Evolutionary conservation across 2,888 invertebrate genomes (phyloP).

Genomic region (Dynastes tityus): DNA sequence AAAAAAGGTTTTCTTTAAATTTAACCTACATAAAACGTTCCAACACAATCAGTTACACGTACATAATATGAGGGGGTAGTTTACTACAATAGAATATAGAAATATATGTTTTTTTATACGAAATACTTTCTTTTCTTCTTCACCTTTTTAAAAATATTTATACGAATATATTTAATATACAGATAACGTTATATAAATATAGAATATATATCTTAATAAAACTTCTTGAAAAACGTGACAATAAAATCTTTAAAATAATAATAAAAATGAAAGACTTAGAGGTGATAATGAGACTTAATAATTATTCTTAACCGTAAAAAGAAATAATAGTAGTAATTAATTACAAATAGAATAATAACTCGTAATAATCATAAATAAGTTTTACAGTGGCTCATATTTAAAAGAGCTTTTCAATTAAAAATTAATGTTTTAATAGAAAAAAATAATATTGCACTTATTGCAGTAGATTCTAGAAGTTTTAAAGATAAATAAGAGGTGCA

Average conservation of each 20-base stretch:
- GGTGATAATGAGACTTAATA: conserved; percentile 52
- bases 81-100: conserved; percentile 18
- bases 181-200: conserved; percentile 32
- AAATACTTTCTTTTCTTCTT: conserved; percentile 39
- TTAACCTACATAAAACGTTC: neutral
- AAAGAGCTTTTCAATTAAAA: neutral
- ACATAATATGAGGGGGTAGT: conserved; percentile 4
- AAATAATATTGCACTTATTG: no score
- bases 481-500: no score
- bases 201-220: conserved; percentile 27
- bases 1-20: neutral
- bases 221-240: conserved; percentile 42
- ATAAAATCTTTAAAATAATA: conserved; percentile 49
- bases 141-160: conserved; percentile 11
- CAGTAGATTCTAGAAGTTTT: no score
- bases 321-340: conserved; percentile 29
- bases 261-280: conserved; percentile 52
- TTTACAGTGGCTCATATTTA: neutral
- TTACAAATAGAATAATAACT: conserved; percentile 7
- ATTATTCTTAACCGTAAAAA: conserved; percentile 43
- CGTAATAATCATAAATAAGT: conserved; percentile 1
- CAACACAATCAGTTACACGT: conserved; percentile 7
- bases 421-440: no score
- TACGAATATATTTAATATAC: conserved; percentile 18
- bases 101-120: conserved; percentile 42